Percentiles rank a stretch among this genome's conserved stretches.
Evolutionary conservation across 2,113 vertebrate species (phyloP).

Genomic region (Bos taurus): ARS-UCD2.0 NC_037330.1:61998001-61998500

Average conservation of each 20-base stretch:
- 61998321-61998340: background rate
- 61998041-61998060: background rate
- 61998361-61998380: background rate
- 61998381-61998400: background rate
- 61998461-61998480: background rate
- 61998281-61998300: background rate
- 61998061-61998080: background rate
- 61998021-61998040: background rate
- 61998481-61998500: background rate
- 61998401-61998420: background rate
- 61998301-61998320: background rate
- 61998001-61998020: background rate
- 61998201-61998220: background rate
- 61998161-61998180: background rate
- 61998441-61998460: background rate
- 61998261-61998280: background rate
- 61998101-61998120: background rate
- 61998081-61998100: background rate
- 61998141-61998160: background rate
- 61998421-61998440: background rate
- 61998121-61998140: background rate
- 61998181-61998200: accelerated
- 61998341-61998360: background rate
- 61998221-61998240: background rate
- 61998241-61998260: background rate